phyloP scores from a whole-genome alignment of 2,888 invertebrate species.

The Stictocephala bisonia region DNA sequence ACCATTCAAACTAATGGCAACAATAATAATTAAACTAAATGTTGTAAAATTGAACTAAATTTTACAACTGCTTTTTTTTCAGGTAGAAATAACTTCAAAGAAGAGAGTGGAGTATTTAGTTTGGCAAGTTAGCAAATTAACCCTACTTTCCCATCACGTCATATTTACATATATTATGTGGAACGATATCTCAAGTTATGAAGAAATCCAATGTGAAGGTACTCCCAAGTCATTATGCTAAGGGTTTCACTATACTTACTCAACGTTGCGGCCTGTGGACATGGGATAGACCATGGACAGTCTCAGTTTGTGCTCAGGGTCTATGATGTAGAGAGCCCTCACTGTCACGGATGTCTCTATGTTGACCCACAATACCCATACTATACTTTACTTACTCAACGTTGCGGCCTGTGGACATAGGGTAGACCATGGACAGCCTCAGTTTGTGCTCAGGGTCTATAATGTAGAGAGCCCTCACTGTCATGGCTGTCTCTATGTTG shows the following conservation, averaged over 20 bases:
- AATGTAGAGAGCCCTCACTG: conserved; percentile 81
- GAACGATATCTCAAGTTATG: too few species aligned
- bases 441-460: conserved; percentile 84
- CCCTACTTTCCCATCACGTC: too few species aligned
- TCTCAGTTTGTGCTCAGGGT: conserved; percentile 82
- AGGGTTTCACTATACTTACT: conserved; percentile 76
- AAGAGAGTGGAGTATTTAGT: neutral
- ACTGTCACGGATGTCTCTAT: conserved; percentile 77
- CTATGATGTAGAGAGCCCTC: conserved; percentile 82
- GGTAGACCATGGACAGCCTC: conserved; percentile 84
- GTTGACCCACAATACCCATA: too few species aligned
- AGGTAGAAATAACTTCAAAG: too few species aligned
- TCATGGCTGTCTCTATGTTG: conserved; percentile 74
- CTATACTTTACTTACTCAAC: conserved; percentile 79
- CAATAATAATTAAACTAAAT: too few species aligned
- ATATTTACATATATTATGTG: too few species aligned
- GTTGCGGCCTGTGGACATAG: conserved; percentile 86
- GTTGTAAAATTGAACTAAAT: too few species aligned
- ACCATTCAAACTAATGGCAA: too few species aligned
- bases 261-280: conserved; percentile 87
- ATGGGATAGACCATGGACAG: conserved; percentile 86
- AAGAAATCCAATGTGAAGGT: too few species aligned
- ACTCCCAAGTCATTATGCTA: too few species aligned
- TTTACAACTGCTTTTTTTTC: too few species aligned
- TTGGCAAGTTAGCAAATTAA: too few species aligned